phyloP scores from a whole-genome alignment of 1,140 invertebrate species.

The Panonychus citri region DNA sequence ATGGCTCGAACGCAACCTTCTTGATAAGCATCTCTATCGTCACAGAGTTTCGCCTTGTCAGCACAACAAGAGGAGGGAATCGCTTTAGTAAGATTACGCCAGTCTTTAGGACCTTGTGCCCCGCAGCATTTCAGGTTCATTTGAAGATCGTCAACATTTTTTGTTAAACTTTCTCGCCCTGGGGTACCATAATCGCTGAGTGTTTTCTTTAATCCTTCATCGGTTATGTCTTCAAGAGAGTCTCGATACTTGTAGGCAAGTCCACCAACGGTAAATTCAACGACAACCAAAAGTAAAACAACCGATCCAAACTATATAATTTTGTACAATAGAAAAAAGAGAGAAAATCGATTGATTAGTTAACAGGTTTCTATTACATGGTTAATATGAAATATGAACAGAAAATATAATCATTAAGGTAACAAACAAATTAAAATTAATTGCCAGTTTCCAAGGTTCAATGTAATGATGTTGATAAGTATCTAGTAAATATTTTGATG shows the following conservation, averaged over 20 bases:
- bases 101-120: slow-evolving; percentile 1
- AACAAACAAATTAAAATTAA: too few species aligned
- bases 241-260: slow-evolving; percentile 3
- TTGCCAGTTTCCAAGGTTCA: too few species aligned
- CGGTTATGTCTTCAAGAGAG: background rate
- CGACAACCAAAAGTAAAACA: slow-evolving; percentile 7
- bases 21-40: background rate
- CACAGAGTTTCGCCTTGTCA: background rate
- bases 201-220: slow-evolving; percentile 5
- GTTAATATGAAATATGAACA: too few species aligned
- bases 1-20: background rate
- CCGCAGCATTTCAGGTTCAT: slow-evolving; percentile 10
- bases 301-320: slow-evolving; percentile 7
- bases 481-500: too few species aligned
- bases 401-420: too few species aligned
- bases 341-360: too few species aligned
- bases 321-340: too few species aligned
- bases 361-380: too few species aligned
- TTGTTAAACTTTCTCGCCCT: background rate
- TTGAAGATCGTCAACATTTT: slow-evolving; percentile 6
- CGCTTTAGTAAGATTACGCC: background rate
- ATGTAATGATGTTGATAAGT: too few species aligned
- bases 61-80: background rate
- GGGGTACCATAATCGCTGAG: slow-evolving; percentile 4
- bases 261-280: slow-evolving; percentile 6